phyloP scores from a whole-genome alignment of 2,113 vertebrate species.

The Tupaia tana region DNA sequence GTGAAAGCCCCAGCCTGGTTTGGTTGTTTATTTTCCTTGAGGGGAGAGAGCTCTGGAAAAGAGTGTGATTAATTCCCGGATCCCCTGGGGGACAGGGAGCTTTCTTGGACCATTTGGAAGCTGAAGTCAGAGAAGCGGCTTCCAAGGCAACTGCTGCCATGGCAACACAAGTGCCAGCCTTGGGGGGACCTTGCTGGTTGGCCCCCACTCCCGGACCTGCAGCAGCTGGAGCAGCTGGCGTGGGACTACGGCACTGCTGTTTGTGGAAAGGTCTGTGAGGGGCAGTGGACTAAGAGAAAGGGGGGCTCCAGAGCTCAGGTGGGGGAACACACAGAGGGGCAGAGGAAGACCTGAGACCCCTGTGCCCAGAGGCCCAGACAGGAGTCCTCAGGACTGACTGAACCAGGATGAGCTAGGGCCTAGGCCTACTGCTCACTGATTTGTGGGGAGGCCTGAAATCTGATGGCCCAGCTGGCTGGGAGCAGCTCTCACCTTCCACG shows the following conservation, averaged over 20 bases:
- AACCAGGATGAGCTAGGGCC: background rate
- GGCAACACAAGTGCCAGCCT: constrained; percentile 67
- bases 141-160: constrained; percentile 82
- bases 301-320: background rate
- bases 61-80: constrained; percentile 69
- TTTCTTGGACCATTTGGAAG: constrained; percentile 66
- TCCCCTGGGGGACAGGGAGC: constrained; percentile 55
- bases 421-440: background rate
- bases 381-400: background rate
- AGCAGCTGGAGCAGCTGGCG: constrained; percentile 47
- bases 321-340: background rate
- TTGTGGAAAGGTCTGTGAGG: background rate
- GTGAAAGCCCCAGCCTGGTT: background rate
- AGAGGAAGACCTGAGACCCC: background rate
- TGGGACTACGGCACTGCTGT: background rate
- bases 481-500: background rate
- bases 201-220: constrained; percentile 36
- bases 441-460: background rate
- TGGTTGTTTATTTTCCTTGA: constrained; percentile 74
- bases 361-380: background rate
- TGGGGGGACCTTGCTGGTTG: constrained; percentile 46
- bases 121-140: constrained; percentile 70
- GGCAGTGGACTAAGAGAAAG: background rate
- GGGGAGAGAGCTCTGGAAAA: constrained; percentile 68
- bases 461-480: background rate